Evolutionary conservation across 2,888 invertebrate genomes (phyloP).

Genomic region (Epinotia nisella): DNA sequence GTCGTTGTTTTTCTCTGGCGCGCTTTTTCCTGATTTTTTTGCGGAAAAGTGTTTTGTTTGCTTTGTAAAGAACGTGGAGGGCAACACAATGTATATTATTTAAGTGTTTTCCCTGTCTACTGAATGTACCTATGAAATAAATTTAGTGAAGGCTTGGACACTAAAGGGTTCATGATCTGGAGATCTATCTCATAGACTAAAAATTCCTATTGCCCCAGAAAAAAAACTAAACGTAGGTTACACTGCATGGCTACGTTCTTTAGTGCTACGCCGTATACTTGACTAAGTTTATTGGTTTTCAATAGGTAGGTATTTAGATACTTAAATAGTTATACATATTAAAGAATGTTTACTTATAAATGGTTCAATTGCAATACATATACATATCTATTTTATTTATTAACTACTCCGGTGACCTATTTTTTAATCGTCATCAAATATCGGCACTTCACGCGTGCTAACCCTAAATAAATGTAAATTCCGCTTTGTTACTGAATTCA

Average conservation of each 20-base stretch:
- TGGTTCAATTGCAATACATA: no score
- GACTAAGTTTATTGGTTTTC: no score
- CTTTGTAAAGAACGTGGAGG: conserved; percentile 68
- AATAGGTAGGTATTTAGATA: no score
- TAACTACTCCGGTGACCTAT: not conserved
- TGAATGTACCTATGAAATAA: conserved; percentile 25
- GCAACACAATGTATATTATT: conserved; percentile 75
- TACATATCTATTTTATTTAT: no score
- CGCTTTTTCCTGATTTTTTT: conserved; percentile 79
- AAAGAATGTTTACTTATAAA: no score
- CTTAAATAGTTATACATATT: no score
- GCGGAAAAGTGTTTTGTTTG: conserved; percentile 80
- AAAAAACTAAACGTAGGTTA: no score
- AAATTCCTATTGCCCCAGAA: not conserved
- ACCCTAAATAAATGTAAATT: conserved; percentile 58
- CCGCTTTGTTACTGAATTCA: conserved; percentile 55
- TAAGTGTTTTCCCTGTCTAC: conserved; percentile 64
- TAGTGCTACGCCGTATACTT: no score
- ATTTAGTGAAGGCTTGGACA: not conserved
- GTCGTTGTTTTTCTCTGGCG: conserved; percentile 81
- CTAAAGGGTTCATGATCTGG: not conserved
- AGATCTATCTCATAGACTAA: not conserved
- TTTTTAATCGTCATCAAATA: conserved; percentile 1
- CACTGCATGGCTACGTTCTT: no score
- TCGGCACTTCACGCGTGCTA: conserved; percentile 47